Conservation (phyloP, 2,113 vertebrate genomes). For the Choloepus hoffmanni region DNA sequence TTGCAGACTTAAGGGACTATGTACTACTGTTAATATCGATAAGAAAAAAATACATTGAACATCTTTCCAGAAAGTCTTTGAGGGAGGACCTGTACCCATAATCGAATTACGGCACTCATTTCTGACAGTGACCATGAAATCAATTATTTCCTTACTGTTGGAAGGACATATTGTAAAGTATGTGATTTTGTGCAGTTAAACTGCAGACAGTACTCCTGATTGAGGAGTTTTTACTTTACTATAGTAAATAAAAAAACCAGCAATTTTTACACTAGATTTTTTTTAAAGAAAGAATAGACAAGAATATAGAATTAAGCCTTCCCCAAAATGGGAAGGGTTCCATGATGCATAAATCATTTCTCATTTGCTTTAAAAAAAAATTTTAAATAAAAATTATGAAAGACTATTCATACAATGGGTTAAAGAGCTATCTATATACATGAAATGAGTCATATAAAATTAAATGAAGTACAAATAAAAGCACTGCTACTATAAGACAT, state of each 20-base stretch:
- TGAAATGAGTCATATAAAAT: constrained; percentile 82
- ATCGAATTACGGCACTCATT: constrained; percentile 86
- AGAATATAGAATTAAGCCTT: constrained; percentile 85
- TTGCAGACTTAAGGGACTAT: constrained; percentile 88
- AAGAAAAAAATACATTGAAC: constrained; percentile 87
- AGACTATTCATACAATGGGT: constrained; percentile 83
- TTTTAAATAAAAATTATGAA: constrained; percentile 64
- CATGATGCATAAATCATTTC: constrained; percentile 81
- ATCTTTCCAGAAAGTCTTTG: constrained; percentile 89
- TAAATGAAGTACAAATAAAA: constrained; percentile 84
- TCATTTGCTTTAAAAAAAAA: constrained; percentile 74
- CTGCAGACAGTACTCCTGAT: constrained; percentile 88
- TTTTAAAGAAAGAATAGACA: constrained; percentile 85
- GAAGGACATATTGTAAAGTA: constrained; percentile 87
- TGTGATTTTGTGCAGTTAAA: constrained; percentile 89
- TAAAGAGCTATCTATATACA: constrained; percentile 84
- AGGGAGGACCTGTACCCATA: constrained; percentile 87
- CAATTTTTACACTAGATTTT: constrained; percentile 90
- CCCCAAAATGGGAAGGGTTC: constrained; percentile 83
- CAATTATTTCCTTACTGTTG: constrained; percentile 85
- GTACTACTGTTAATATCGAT: constrained; percentile 89
- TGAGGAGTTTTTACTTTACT: constrained; percentile 86
- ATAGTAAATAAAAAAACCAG: constrained; percentile 88
- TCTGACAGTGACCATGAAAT: constrained; percentile 86
- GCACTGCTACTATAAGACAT: constrained; percentile 87